Conservation (phyloP, 2,113 vertebrate genomes). For the Pygathrix nemaeus region DNA sequence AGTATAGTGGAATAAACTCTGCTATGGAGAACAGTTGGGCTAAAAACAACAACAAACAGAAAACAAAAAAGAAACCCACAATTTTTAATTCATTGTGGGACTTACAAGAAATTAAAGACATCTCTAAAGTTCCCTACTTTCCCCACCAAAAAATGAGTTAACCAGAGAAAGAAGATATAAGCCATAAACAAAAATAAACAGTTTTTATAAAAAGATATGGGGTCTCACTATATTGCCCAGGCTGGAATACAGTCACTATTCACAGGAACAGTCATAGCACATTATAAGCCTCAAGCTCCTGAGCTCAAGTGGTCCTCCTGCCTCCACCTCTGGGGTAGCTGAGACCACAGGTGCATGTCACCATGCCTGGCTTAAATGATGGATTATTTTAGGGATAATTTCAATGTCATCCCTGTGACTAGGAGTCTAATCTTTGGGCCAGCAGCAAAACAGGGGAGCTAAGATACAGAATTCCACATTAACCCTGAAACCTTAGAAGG, state of each 20-base stretch:
- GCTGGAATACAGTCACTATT: not conserved
- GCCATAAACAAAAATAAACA: not conserved
- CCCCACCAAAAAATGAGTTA: not conserved
- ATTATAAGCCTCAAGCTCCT: not conserved
- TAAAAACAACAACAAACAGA: not conserved
- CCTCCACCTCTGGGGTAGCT: not conserved
- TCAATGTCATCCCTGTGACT: not conserved
- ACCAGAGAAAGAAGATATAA: not conserved
- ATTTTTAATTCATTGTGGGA: not conserved
- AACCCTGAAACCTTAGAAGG: not conserved
- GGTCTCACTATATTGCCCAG: not conserved
- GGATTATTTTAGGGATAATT: not conserved
- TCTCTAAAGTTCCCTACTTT: not conserved
- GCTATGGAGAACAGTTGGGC: not conserved
- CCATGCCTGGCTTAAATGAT: not conserved
- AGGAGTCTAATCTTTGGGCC: not conserved
- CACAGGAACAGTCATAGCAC: not conserved
- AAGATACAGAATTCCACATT: too few species aligned
- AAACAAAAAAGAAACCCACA: not conserved
- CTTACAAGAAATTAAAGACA: not conserved
- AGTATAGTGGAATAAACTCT: not conserved
- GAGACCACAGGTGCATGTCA: not conserved
- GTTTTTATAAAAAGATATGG: not conserved
- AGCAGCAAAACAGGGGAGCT: not conserved
- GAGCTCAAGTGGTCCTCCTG: not conserved